Percentiles rank a stretch among this genome's conserved stretches.
phyloP scores from a whole-genome alignment of 1,140 invertebrate species.

The Neomicropteryx cornuta region DNA sequence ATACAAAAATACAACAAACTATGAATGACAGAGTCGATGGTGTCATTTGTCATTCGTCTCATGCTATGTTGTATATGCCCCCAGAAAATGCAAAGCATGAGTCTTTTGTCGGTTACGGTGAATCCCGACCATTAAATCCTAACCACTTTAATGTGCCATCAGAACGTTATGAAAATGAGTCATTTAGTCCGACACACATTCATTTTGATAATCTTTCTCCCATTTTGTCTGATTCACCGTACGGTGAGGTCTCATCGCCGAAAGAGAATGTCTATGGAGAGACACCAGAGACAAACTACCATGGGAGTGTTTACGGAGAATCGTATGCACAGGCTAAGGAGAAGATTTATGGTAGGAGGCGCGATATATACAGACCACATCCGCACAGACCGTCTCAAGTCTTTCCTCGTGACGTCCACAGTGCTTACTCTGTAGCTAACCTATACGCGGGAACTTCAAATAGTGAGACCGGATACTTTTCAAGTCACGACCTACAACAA shows the following conservation, averaged over 20 bases:
- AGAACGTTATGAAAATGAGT: constrained; percentile 19
- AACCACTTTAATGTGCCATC: constrained; percentile 22
- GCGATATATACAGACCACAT: constrained; percentile 32
- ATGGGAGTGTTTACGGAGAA: constrained; percentile 27
- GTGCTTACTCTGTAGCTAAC: constrained; percentile 1
- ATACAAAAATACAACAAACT: constrained; percentile 1
- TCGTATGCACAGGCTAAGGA: constrained; percentile 30
- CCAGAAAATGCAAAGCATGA: constrained; percentile 6
- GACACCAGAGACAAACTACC: constrained; percentile 24
- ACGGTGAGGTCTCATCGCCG: no score
- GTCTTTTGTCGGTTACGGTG: constrained; percentile 12
- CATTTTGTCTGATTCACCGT: no score
- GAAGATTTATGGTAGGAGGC: constrained; percentile 31
- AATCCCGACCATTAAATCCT: constrained; percentile 20
- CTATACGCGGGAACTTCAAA: constrained; percentile 14
- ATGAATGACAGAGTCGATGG: constrained; percentile 14
- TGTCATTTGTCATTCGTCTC: constrained; percentile 11
- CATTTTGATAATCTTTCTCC: no score
- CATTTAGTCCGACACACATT: background rate
- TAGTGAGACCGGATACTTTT: constrained; percentile 1
- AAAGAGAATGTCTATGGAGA: constrained; percentile 22
- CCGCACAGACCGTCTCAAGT: constrained; percentile 20
- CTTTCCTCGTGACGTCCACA: background rate
- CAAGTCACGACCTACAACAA: constrained; percentile 3
- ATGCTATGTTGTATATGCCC: constrained; percentile 10